phyloP scores from a whole-genome alignment of 2,113 vertebrate species.

The Potamarius usumacintae region DNA sequence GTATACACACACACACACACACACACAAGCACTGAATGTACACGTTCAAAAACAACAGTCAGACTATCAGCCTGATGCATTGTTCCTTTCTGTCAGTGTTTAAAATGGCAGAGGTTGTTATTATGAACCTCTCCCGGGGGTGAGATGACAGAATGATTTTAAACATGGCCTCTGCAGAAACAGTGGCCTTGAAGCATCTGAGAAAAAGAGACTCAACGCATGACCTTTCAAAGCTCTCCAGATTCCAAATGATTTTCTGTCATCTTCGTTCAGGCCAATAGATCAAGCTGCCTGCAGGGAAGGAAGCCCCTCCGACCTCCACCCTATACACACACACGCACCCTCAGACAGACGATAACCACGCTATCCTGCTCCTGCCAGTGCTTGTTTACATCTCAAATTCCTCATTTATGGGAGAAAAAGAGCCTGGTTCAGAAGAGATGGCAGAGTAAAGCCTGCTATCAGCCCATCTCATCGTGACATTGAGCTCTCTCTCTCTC shows the following conservation, averaged over 20 bases:
- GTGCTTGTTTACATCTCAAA: constrained; percentile 45
- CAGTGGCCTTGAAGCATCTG: constrained; percentile 48
- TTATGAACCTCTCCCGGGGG: neutral
- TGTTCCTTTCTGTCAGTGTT: constrained; percentile 1
- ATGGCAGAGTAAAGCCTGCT: neutral
- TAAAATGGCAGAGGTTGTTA: neutral
- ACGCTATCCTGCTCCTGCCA: constrained; percentile 25
- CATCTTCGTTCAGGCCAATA: constrained; percentile 42
- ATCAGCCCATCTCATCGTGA: constrained; percentile 19
- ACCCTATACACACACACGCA: constrained; percentile 21
- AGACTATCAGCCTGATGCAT: neutral
- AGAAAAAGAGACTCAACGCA: constrained; percentile 43
- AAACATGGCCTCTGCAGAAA: constrained; percentile 35
- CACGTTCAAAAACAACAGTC: neutral
- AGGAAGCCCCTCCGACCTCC: constrained; percentile 23
- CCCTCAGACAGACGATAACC: constrained; percentile 24
- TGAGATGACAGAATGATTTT: constrained; percentile 36
- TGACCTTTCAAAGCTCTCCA: constrained; percentile 59
- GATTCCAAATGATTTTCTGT: constrained; percentile 62
- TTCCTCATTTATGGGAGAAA: constrained; percentile 33
- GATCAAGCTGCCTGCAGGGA: constrained; percentile 35
- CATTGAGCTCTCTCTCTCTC: neutral
- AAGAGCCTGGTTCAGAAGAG: neutral
- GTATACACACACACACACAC: neutral
- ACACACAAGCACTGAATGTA: neutral